These are phyloP conservation scores for Shinisaurus crocodilurus DNA, from an alignment of 2,113 vertebrate genomes.

Conservation along the genomic window DNA sequence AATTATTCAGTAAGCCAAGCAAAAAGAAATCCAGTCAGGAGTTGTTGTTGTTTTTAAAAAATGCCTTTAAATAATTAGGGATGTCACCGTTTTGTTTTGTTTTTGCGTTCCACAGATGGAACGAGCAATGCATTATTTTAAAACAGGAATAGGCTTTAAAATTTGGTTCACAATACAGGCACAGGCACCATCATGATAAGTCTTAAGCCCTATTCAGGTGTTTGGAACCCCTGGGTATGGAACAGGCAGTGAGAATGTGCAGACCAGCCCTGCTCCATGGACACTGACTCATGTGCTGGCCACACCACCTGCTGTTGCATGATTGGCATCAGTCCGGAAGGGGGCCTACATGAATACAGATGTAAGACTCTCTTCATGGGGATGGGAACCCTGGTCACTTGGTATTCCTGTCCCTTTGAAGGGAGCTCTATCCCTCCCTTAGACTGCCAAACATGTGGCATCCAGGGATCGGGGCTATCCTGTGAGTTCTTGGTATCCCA, in stretches of 20 bases:
- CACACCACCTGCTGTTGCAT: background rate
- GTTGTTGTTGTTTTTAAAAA: rapidly evolving
- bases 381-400: background rate
- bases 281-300: background rate
- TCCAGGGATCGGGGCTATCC: background rate
- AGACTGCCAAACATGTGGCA: background rate
- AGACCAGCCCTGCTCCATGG: background rate
- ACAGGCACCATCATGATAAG: background rate
- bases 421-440: background rate
- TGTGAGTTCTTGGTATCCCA: background rate
- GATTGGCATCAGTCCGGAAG: background rate
- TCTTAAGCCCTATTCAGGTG: background rate
- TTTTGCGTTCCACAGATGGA: no score
- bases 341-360: background rate
- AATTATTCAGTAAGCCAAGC: slow-evolving; percentile 13
- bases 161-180: background rate
- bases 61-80: background rate
- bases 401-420: background rate
- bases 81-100: no score
- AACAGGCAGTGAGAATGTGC: background rate
- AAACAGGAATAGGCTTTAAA: background rate
- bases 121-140: background rate
- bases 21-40: background rate
- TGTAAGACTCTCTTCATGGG: background rate
- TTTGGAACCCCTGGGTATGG: background rate